phyloP scores from a whole-genome alignment of 2,113 vertebrate species.

The Plotosus lineatus region DNA sequence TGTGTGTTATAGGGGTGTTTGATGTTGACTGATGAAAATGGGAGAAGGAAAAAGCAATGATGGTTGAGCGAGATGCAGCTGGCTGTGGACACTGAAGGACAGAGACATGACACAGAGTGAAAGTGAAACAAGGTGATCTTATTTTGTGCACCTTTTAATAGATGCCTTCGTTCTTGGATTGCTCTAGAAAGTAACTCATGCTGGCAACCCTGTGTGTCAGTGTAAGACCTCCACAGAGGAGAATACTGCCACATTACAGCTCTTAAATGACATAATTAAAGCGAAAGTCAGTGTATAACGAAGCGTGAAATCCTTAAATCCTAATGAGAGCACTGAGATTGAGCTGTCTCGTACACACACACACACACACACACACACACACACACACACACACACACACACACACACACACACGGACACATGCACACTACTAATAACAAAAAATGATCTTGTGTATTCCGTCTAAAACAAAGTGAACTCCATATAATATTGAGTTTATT shows the following conservation, averaged over 20 bases:
- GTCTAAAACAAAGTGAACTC: not conserved
- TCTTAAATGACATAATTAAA: constrained; percentile 68
- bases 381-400: not conserved
- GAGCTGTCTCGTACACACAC: constrained; percentile 30
- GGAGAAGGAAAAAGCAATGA: constrained; percentile 45
- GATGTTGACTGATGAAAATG: constrained; percentile 46
- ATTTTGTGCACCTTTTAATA: constrained; percentile 41
- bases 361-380: not conserved
- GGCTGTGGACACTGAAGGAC: constrained; percentile 52
- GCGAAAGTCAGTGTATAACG: constrained; percentile 60
- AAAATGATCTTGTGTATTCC: not conserved
- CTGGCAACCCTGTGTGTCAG: constrained; percentile 38
- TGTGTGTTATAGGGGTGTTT: constrained; percentile 33
- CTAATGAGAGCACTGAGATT: constrained; percentile 52
- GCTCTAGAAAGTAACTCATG: not conserved
- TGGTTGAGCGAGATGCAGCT: constrained; percentile 51
- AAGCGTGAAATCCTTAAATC: constrained; percentile 59
- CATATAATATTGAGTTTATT: constrained; percentile 8
- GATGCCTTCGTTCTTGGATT: constrained; percentile 11
- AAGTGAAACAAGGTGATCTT: constrained; percentile 45
- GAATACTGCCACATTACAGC: constrained; percentile 58
- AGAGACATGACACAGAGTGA: constrained; percentile 38
- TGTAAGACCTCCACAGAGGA: constrained; percentile 40
- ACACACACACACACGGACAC: not conserved
- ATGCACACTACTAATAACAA: not conserved